phyloP scores from a whole-genome alignment of 2,113 vertebrate species.

The Peromyscus maniculatus region DNA sequence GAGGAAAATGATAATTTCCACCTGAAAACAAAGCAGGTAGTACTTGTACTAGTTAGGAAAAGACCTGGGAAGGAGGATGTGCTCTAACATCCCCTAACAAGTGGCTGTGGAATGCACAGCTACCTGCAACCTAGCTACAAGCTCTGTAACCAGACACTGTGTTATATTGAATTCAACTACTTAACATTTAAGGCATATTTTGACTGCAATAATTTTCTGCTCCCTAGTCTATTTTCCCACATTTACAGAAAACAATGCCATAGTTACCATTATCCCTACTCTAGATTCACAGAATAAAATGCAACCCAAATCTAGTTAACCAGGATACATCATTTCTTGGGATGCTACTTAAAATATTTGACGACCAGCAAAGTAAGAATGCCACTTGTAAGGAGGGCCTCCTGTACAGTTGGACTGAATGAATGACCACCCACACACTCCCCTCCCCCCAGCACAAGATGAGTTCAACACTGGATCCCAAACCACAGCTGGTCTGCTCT shows the following conservation, averaged over 20 bases:
- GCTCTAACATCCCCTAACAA: not conserved
- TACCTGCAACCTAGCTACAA: not conserved
- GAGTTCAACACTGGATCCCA: not conserved
- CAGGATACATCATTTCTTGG: not conserved
- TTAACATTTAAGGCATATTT: not conserved
- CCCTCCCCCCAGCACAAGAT: not conserved
- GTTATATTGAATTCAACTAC: not conserved
- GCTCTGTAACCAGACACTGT: not conserved
- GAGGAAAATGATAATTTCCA: not conserved
- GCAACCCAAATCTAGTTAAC: not conserved
- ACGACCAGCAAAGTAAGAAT: not conserved
- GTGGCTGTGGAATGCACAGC: not conserved
- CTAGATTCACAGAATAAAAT: not conserved
- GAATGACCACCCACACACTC: not conserved
- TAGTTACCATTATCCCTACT: not conserved
- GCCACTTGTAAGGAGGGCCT: not conserved
- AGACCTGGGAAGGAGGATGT: not conserved
- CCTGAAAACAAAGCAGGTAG: constrained; percentile 24
- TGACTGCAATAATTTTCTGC: not conserved
- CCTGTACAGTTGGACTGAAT: not conserved
- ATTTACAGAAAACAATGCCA: not conserved
- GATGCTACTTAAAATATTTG: constrained; percentile 19
- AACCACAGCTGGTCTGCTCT: not conserved
- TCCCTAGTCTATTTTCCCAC: not conserved
- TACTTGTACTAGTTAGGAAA: not conserved